Conservation (phyloP, 1,140 invertebrate species). For the Pogonomyrmex barbatus region DNA sequence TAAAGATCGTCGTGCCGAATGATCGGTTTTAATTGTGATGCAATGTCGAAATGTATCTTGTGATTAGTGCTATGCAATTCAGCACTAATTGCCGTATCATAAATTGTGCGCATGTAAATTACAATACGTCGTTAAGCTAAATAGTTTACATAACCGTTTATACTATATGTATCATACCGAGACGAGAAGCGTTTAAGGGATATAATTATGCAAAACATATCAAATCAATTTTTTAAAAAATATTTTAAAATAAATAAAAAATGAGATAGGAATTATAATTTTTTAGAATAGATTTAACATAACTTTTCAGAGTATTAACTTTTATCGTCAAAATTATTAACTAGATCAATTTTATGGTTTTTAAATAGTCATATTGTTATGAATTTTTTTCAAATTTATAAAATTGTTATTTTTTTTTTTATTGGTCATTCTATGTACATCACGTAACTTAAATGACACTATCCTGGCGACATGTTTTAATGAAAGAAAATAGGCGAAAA, state of each 20-base stretch:
- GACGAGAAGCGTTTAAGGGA: neutral
- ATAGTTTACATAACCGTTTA: constrained; percentile 2
- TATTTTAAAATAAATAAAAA: neutral
- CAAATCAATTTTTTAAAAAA: neutral
- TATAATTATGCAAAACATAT: neutral
- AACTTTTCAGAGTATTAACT: neutral
- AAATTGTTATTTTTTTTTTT: neutral
- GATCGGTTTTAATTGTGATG: constrained; percentile 44
- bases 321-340: neutral
- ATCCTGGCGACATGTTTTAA: neutral
- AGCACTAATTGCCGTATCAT: constrained; percentile 42
- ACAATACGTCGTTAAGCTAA: constrained; percentile 39
- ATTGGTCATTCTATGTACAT: neutral
- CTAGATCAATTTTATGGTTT: neutral
- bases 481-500: neutral
- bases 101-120: constrained; percentile 41
- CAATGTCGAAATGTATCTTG: constrained; percentile 35
- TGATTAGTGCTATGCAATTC: constrained; percentile 42
- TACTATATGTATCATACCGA: neutral
- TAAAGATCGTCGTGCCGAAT: constrained; percentile 37
- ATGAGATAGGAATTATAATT: neutral
- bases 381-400: neutral
- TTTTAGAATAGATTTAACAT: neutral
- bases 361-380: neutral
- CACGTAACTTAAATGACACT: neutral